These are phyloP conservation scores for Pavo muticus DNA, from an alignment of 2,113 vertebrate species.

Conservation along the genomic window DNA sequence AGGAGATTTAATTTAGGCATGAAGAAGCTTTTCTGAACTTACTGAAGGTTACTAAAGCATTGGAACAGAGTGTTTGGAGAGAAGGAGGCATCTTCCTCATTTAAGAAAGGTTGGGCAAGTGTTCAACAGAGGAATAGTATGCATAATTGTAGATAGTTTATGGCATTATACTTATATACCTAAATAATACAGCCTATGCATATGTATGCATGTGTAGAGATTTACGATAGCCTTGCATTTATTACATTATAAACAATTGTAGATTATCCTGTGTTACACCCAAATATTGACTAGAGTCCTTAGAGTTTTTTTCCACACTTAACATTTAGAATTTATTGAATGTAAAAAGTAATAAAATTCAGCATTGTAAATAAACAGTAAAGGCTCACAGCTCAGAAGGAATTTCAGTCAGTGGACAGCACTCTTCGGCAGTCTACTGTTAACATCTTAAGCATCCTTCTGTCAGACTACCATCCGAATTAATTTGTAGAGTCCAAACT, in stretches of 20 bases:
- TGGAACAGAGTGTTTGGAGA: not conserved
- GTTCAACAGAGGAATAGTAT: not conserved
- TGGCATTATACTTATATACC: not conserved
- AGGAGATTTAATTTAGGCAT: not conserved
- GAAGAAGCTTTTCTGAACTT: not conserved
- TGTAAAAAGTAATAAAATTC: not conserved
- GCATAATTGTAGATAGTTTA: not conserved
- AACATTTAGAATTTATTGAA: not conserved
- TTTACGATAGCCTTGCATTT: not conserved
- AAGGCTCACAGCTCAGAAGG: not conserved
- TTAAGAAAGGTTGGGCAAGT: not conserved
- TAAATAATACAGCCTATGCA: not conserved
- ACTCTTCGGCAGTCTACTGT: not conserved
- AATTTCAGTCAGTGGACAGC: not conserved
- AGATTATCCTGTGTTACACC: not conserved
- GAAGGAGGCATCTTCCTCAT: not conserved
- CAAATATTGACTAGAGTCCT: not conserved
- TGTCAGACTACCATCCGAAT: not conserved
- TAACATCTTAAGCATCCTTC: not conserved
- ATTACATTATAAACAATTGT: not conserved
- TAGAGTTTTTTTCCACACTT: not conserved
- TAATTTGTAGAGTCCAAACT: not conserved
- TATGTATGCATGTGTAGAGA: not conserved
- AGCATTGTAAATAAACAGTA: not conserved
- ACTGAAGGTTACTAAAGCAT: not conserved